phyloP scores from a whole-genome alignment of 2,797 vertebrate genomes.

The Hippopotamyrus pictus region DNA sequence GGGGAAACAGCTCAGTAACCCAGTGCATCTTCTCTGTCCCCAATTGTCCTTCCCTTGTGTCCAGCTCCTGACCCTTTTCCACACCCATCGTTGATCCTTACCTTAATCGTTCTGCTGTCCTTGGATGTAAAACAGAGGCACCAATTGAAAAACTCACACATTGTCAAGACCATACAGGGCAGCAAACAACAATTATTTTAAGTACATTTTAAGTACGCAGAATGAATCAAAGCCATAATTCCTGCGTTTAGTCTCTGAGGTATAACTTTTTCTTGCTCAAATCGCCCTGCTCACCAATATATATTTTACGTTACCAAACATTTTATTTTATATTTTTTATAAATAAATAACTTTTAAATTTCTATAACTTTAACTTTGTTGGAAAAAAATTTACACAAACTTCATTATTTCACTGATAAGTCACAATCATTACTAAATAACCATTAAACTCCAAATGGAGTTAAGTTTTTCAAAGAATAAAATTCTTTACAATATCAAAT shows the following conservation, averaged over 20 bases:
- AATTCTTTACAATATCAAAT: not conserved
- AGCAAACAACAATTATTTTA: not conserved
- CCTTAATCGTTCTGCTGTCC: not conserved
- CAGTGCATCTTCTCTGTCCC: conserved; percentile 39
- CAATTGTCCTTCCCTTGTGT: conserved; percentile 19
- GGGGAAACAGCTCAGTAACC: conserved; percentile 46
- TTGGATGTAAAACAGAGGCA: not conserved
- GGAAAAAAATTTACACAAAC: not conserved
- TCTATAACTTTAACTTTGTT: not conserved
- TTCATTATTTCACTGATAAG: not conserved
- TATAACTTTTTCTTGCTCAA: not conserved
- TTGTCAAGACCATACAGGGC: not conserved
- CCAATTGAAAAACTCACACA: not conserved
- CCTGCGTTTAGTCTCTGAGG: not conserved
- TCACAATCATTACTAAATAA: not conserved
- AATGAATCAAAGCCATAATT: not conserved
- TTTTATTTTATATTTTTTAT: not conserved
- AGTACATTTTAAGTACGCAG: not conserved
- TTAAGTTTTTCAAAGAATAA: not conserved
- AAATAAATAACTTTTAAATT: not conserved
- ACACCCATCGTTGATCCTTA: not conserved
- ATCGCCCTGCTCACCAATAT: not conserved
- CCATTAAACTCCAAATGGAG: not conserved
- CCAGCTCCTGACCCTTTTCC: conserved; percentile 14
- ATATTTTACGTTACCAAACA: not conserved